Percentiles rank a stretch among this genome's conserved stretches.
These are phyloP conservation scores for Odocoileus hemionus DNA, from an alignment of 2,113 vertebrate genomes.

Conservation along the genomic window DNA sequence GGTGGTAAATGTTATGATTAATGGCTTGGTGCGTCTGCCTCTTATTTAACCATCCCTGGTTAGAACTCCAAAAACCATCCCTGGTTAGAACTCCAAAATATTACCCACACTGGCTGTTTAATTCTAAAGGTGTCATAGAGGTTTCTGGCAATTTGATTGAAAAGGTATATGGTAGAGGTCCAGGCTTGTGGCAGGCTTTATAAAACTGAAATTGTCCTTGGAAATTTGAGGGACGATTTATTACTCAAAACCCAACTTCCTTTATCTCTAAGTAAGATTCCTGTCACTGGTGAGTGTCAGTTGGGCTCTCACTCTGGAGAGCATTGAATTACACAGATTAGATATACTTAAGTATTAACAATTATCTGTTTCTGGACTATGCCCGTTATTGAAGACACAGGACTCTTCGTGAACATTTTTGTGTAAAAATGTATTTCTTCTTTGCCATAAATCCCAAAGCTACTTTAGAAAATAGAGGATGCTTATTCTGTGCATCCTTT, in stretches of 20 bases:
- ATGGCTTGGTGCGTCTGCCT: slow-evolving; percentile 3
- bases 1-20: slow-evolving; percentile 60
- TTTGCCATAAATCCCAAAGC: background rate
- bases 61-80: background rate
- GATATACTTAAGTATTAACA: background rate
- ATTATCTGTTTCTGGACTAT: background rate
- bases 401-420: background rate
- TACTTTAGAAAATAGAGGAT: background rate
- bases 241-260: background rate
- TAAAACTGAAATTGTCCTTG: background rate
- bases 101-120: background rate
- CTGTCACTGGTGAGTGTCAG: background rate
- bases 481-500: background rate
- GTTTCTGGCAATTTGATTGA: background rate
- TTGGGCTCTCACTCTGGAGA: background rate
- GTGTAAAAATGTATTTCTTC: background rate
- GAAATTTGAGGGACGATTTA: background rate
- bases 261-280: background rate
- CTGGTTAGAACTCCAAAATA: background rate
- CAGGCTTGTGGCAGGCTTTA: background rate
- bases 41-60: slow-evolving; percentile 15
- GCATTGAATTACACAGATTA: background rate
- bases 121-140: background rate
- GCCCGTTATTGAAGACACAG: background rate
- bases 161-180: background rate